Conservation (phyloP, 2,113 vertebrate species). For the Sclerurus mexicanus region DNA sequence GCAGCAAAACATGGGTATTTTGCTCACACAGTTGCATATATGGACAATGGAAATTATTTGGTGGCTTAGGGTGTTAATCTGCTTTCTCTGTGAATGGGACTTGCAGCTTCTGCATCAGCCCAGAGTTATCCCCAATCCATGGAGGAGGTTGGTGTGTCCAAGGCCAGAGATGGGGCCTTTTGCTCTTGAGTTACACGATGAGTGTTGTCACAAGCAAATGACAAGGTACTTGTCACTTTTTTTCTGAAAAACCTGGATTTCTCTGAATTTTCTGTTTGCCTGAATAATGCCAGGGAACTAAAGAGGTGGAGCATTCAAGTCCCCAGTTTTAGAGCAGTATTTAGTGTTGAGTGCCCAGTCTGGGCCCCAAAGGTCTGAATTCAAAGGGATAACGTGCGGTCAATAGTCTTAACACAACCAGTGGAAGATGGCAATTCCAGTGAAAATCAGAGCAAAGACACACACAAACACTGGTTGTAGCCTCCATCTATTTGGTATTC, state of each 20-base stretch:
- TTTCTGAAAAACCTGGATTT: not conserved
- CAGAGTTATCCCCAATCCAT: rapidly evolving
- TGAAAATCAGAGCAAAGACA: not conserved
- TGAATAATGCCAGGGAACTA: not conserved
- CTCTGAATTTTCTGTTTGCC: not conserved
- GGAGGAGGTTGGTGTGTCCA: rapidly evolving
- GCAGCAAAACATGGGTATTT: not conserved
- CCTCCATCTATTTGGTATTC: not conserved
- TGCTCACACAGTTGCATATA: not conserved
- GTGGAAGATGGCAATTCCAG: not conserved
- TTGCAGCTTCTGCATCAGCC: not conserved
- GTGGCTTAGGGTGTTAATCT: not conserved
- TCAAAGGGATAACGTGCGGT: rapidly evolving
- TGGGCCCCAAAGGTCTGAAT: not conserved
- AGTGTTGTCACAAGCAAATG: not conserved
- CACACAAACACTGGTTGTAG: not conserved
- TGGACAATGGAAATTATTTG: not conserved
- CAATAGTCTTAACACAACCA: not conserved
- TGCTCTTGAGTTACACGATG: rapidly evolving
- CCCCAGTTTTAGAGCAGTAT: not conserved
- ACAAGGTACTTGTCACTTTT: not conserved
- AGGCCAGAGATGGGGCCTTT: not conserved
- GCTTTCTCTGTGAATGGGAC: not conserved
- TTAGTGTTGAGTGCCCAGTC: not conserved
- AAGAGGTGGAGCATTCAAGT: not conserved